Evolutionary conservation across 1,140 invertebrate species (phyloP).

Genomic region (Dendroctonus ponderosae): DNA sequence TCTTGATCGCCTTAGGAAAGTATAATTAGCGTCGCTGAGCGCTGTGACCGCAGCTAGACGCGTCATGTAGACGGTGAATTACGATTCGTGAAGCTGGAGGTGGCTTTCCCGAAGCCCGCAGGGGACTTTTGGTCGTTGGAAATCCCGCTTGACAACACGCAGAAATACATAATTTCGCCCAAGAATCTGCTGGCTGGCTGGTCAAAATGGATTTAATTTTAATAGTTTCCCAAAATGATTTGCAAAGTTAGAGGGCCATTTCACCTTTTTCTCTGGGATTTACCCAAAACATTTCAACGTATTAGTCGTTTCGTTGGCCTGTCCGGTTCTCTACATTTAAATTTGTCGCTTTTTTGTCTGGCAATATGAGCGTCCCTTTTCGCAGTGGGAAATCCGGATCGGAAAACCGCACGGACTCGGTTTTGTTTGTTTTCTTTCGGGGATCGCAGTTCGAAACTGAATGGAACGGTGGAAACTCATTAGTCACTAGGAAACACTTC

Average conservation of each 20-base stretch:
- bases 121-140: slow-evolving; percentile 11
- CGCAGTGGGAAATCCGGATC: neutral
- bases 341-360: slow-evolving; percentile 5
- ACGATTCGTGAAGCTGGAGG: slow-evolving; percentile 3
- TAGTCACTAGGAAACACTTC: slow-evolving; percentile 3
- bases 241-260: no score
- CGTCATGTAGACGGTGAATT: slow-evolving; percentile 14
- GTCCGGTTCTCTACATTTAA: neutral
- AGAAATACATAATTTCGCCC: neutral
- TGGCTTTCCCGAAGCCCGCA: no score
- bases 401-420: slow-evolving; percentile 12
- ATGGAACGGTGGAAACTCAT: slow-evolving; percentile 6
- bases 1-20: slow-evolving; percentile 2
- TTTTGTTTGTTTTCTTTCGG: slow-evolving; percentile 10
- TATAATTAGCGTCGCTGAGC: slow-evolving; percentile 16
- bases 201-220: neutral
- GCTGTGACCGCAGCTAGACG: slow-evolving; percentile 18
- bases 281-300: no score
- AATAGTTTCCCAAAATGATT: no score
- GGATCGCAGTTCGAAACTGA: neutral
- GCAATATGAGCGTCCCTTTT: slow-evolving; percentile 3
- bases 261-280: no score
- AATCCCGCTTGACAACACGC: slow-evolving; percentile 7
- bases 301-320: no score
- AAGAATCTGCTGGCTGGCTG: neutral